A percentile compares a stretch with the other conserved stretches of the same genome.
Evolutionary conservation across 2,888 invertebrate species (phyloP).

Genomic region (Xestoiulus laeticollis): DNA sequence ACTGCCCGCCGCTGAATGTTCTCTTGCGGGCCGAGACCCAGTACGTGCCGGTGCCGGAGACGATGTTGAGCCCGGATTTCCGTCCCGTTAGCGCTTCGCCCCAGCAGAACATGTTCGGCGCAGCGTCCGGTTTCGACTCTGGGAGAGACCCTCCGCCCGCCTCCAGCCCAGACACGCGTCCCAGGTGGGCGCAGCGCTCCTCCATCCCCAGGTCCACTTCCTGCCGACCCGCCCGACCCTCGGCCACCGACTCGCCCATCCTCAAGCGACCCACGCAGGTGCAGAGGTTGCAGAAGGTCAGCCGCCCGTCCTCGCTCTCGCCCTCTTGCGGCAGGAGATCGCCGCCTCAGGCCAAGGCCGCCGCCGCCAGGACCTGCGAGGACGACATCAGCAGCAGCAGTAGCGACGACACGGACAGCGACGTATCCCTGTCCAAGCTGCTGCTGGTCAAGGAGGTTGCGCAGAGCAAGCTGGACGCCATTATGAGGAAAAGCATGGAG

Average conservation of each 20-base stretch:
- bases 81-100: slow-evolving; percentile 63
- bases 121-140: neutral
- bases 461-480: slow-evolving; percentile 38
- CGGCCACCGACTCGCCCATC: slow-evolving; percentile 53
- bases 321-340: slow-evolving; percentile 50
- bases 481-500: slow-evolving; percentile 8
- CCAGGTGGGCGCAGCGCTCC: slow-evolving; percentile 50
- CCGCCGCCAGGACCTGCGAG: neutral
- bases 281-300: slow-evolving; percentile 50
- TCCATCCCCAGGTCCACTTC: slow-evolving; percentile 2
- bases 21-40: slow-evolving; percentile 80
- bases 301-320: slow-evolving; percentile 47
- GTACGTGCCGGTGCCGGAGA: slow-evolving; percentile 87
- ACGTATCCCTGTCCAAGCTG: slow-evolving; percentile 74
- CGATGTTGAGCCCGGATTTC: slow-evolving; percentile 85
- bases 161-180: neutral
- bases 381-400: slow-evolving; percentile 53
- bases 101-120: slow-evolving; percentile 60
- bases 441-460: slow-evolving; percentile 59
- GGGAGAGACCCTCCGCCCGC: neutral
- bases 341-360: slow-evolving; percentile 17
- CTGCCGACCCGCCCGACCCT: neutral
- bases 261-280: slow-evolving; percentile 50
- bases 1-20: neutral
- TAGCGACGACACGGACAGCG: slow-evolving; percentile 72